Base-by-base conservation (phyloP, 2,888 invertebrate genomes). In the Hypolimnas misippus region DNA sequence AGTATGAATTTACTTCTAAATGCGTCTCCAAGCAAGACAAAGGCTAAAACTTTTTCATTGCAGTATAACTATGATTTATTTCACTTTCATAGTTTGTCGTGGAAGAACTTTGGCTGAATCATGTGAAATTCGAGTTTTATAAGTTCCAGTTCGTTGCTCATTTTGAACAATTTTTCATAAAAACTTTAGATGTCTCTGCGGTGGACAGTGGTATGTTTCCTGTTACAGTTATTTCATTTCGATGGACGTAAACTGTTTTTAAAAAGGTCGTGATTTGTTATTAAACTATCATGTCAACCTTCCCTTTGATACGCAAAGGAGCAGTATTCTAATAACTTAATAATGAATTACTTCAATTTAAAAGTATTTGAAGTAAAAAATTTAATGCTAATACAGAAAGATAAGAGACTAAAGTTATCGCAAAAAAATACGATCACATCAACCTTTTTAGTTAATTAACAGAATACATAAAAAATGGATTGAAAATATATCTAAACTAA, bases 71-170 rank as follows among this genome's bases (percentile, higher is more conserved):
- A 29, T 35, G 35, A 40, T 62, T 46, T 46, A 51, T 57, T 46
- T 29, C 8, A 25, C 21, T 31, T 49, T n/a, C n/a, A 53, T 40
- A 21, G 44, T 31, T 51, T 55, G 50, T 55, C 40, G 31, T 19
- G 19, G 33, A 29, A 14, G 5, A 35, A 59, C 21, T 59, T 59
- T 38, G 10, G 17, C 21, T 16, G 14, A 38, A 55, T 16, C 38
- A 29, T 17, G 40, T 40, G 14, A 29, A 61, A 54, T 50, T 29
- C 2, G 16, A 31, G 60, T 55, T 61, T 19, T 46, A 40, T 40
- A 55, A 50, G 38, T 54, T 55, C n/a, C 16, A 38, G 21, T 46
- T 53, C 35, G 42, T 17, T 42, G 38, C n/a, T 38, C 51, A 17
- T 40, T 10, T 51, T 5, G 16, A 31, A 29, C 5, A 29, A 44